Percentiles rank a stretch among this genome's conserved stretches.
These are phyloP conservation scores for Cheumatopsyche charites DNA, from an alignment of 1,140 invertebrate genomes.

Conservation along the genomic window DNA sequence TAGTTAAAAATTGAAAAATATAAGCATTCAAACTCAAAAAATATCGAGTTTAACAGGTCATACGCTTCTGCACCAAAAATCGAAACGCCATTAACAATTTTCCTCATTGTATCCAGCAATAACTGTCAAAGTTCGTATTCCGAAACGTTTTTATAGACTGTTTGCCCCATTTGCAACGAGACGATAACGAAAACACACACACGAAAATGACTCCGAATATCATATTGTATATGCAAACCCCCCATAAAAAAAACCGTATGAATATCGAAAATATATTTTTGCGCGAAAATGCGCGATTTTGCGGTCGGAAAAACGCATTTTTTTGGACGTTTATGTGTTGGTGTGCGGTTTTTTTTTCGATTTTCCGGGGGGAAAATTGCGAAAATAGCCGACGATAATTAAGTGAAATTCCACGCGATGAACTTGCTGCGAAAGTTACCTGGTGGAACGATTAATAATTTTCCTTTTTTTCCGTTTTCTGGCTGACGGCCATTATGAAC, in stretches of 20 bases:
- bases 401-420: slow-evolving; percentile 19
- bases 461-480: slow-evolving; percentile 30
- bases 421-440: slow-evolving; percentile 23
- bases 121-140: slow-evolving; percentile 19
- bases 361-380: not conserved
- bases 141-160: slow-evolving; percentile 9
- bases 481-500: slow-evolving; percentile 32
- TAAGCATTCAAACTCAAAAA: too few species aligned
- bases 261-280: not conserved
- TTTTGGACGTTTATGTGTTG: not conserved
- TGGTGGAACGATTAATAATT: slow-evolving; percentile 33
- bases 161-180: not conserved
- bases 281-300: not conserved
- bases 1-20: too few species aligned
- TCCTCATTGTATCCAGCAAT: not conserved
- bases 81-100: too few species aligned
- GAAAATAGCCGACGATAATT: slow-evolving; percentile 17
- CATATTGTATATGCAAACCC: too few species aligned
- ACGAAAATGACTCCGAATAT: not conserved
- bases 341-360: not conserved
- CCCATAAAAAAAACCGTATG: not conserved
- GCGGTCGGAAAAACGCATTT: not conserved
- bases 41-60: too few species aligned
- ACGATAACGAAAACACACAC: slow-evolving; percentile 19
- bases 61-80: too few species aligned